Base-by-base conservation (phyloP, 2,113 vertebrate genomes). In the Oceanites oceanicus region DNA sequence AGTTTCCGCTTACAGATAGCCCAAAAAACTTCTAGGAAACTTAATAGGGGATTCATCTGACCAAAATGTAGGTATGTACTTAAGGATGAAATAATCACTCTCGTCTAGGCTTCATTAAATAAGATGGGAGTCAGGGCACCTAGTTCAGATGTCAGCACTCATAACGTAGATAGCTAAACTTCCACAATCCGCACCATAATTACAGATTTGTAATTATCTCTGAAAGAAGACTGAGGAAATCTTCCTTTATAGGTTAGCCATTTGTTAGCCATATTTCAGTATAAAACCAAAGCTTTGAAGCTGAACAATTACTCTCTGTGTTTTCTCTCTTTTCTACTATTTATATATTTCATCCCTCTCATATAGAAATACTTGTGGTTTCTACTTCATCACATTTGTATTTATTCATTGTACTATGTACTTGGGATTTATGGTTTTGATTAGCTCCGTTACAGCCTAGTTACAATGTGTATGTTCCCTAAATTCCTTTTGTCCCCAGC, bases 341-440 rank as follows among this genome's bases (percentile, higher is more conserved):
- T 36, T 58, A 45, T 16, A 0, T 8, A 29, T 53, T 56, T 76
- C 10, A 55, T 3, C n/a, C 36, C 26, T 56, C 72, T 63, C 53
- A 10, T 5, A 53, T 7, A 40, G 45, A 89, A 81, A 72, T 55
- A 27, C 9, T 45, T 26, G 0, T 1, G 0, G 7, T 20, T 93
- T 65, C 36, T 10, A 11, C 22, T 87, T 53, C 29, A 27, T 29
- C 4, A 0, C 14, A 9, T 21, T 78, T 87, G 62, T 21, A 32
- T 74, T 73, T 42, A 55, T 50, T 73, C 15, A 5, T 53, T 36
- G 0, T 6, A 3, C 25, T 12, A 2, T 2, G 3, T 2, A 10
- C 5, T 61, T 20, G 45, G 56, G 67, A 82, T 79, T 85, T 25
- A 67, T 11, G 74, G 49, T 4, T 90, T 49, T 19, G 40, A 66